phyloP scores from a whole-genome alignment of 2,113 vertebrate genomes.

The Ageneiosus marmoratus region DNA sequence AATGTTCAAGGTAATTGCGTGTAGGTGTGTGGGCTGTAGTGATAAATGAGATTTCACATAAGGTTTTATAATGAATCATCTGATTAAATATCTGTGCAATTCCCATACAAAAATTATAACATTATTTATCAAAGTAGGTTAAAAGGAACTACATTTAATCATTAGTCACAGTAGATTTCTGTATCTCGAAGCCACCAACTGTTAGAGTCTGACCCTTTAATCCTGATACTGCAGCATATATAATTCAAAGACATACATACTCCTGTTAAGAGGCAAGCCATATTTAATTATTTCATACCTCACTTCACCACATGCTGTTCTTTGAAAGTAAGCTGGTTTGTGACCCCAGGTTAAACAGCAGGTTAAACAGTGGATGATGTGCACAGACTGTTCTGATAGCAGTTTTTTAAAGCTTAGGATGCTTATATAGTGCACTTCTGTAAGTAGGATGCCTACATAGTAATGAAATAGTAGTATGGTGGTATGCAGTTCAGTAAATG shows the following conservation, averaged over 20 bases:
- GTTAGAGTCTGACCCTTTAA: not conserved
- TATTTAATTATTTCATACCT: not conserved
- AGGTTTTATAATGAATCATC: constrained; percentile 7
- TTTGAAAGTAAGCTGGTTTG: not conserved
- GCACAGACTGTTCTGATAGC: not conserved
- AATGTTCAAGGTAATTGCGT: constrained; percentile 1
- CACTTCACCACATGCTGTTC: not conserved
- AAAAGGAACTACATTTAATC: not conserved
- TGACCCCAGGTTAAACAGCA: not conserved
- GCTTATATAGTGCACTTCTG: no score
- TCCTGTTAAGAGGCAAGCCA: not conserved
- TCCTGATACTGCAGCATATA: not conserved
- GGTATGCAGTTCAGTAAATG: no score
- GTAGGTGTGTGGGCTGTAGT: not conserved
- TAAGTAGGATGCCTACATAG: not conserved
- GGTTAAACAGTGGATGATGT: constrained; percentile 16
- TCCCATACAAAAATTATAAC: not conserved
- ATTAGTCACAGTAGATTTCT: constrained; percentile 15
- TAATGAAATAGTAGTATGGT: not conserved
- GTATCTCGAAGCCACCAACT: not conserved
- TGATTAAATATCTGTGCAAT: constrained; percentile 10
- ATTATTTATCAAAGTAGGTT: not conserved
- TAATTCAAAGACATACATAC: not conserved
- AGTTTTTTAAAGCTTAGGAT: not conserved
- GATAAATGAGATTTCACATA: not conserved